Evolutionary conservation across 2,113 vertebrate species (phyloP), one percentile per base, ranked within the genome.

Genomic region (Promerops cafer): DNA sequence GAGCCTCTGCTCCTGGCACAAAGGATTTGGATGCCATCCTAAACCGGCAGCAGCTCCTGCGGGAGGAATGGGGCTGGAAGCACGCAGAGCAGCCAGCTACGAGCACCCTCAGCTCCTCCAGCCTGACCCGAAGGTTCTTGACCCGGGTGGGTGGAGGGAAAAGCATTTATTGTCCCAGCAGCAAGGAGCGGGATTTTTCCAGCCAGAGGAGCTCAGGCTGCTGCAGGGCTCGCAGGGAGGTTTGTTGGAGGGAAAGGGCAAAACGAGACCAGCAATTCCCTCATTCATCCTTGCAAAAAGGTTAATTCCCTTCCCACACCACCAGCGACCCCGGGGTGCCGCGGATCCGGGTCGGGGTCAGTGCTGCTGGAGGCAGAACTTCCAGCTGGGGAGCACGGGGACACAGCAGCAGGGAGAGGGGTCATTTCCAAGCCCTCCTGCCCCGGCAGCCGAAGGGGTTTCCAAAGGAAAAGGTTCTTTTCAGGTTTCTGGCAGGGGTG

Each of bases 251-350:
- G 40, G 20, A 45, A 31, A 39, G 22, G 16, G 9, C 15, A 27
- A 44, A 83, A 50, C 8, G 10, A 64, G 37, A 30, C 1, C 31
- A 15, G 37, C 31, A 12, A 45, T 49, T 90, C 45, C 39, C 42
- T 44, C 2, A 0, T 9, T 66, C 60, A 28, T 86, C 64, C 47
- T 83, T 42, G 44, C 11, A 37, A 26, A 47, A 11, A 79, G 42
- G 72, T 87, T 54, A 23, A 90, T 69, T 83, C 70, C 68, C 52
- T 76, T 76, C 83, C 66, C 66, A 18, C 35, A 20, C 7, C 30
- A 4, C 2, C 56, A 5, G n/a, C 1, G 18, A 70, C 27, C 37
- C 30, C 2, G 7, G 26, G 6, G 11, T 40, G 50, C 47, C 1
- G 4, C 5, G 37, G 37, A 57, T 56, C 70, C 4, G 15, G 5